A percentile compares a stretch with the other conserved stretches of the same genome.
phyloP scores from a whole-genome alignment of 2,888 invertebrate genomes.

The Lasioglossum calceatum region DNA sequence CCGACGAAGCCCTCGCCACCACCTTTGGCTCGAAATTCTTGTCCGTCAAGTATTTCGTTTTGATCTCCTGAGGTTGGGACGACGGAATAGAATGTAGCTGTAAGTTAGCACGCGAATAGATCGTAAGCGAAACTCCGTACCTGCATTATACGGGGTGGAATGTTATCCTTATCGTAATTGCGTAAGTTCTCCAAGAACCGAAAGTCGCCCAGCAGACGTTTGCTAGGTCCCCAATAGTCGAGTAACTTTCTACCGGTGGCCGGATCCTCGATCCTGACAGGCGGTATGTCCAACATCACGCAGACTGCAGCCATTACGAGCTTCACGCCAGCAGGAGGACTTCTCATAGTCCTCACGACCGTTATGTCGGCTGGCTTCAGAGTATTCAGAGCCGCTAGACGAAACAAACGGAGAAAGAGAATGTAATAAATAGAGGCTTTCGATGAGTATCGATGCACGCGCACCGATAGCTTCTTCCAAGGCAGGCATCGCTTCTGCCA shows the following conservation, averaged over 20 bases:
- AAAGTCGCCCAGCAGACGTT: slow-evolving; percentile 89
- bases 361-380: slow-evolving; percentile 88
- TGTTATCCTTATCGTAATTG: slow-evolving; percentile 90
- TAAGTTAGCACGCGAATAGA: neutral
- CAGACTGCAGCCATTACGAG: slow-evolving; percentile 87
- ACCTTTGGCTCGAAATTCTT: slow-evolving; percentile 88
- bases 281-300: slow-evolving; percentile 86
- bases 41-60: slow-evolving; percentile 88
- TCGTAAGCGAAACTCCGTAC: slow-evolving; percentile 74
- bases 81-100: neutral
- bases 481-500: slow-evolving; percentile 89
- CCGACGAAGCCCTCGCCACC: slow-evolving; percentile 90
- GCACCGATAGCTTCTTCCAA: slow-evolving; percentile 87
- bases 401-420: neutral
- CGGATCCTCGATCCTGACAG: slow-evolving; percentile 85
- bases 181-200: slow-evolving; percentile 88
- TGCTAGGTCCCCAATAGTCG: slow-evolving; percentile 90
- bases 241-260: slow-evolving; percentile 84
- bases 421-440: neutral
- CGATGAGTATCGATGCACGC: neutral
- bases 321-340: slow-evolving; percentile 87
- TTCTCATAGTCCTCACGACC: slow-evolving; percentile 89
- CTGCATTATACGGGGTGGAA: slow-evolving; percentile 86
- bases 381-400: slow-evolving; percentile 86
- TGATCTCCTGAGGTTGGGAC: slow-evolving; percentile 80